Evolutionary conservation across 2,113 vertebrate genomes (phyloP).

Genomic region (Sceloporus undulatus): DNA sequence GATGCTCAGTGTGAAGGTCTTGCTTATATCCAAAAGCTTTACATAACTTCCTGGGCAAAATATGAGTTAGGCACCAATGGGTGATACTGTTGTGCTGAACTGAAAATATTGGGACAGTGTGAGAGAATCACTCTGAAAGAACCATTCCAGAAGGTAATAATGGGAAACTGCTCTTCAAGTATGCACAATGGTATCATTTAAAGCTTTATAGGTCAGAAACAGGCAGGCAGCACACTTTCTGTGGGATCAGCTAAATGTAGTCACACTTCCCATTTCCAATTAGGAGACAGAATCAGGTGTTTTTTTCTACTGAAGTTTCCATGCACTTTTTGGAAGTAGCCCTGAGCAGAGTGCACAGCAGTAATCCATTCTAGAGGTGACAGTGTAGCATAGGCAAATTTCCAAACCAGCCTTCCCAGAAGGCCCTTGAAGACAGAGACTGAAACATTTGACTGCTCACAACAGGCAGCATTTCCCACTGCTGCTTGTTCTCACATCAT

Average conservation of each 20-base stretch:
- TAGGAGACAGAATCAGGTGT: not conserved
- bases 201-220: constrained; percentile 8
- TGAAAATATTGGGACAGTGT: not conserved
- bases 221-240: not conserved
- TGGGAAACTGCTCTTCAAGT: not conserved
- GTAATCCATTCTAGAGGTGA: not conserved
- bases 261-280: not conserved
- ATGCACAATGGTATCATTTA: not conserved
- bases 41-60: not conserved
- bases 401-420: too few species aligned
- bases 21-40: not conserved
- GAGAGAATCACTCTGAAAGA: not conserved
- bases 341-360: too few species aligned
- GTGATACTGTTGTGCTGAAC: not conserved
- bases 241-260: not conserved
- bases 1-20: not conserved
- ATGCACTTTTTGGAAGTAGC: not conserved
- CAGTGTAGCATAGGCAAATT: not conserved
- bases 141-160: not conserved
- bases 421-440: too few species aligned
- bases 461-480: too few species aligned
- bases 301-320: not conserved
- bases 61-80: not conserved
- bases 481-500: too few species aligned
- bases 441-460: too few species aligned